Evolutionary conservation across 2,888 invertebrate species (phyloP).

Genomic region (Blastobasis adustella): DNA sequence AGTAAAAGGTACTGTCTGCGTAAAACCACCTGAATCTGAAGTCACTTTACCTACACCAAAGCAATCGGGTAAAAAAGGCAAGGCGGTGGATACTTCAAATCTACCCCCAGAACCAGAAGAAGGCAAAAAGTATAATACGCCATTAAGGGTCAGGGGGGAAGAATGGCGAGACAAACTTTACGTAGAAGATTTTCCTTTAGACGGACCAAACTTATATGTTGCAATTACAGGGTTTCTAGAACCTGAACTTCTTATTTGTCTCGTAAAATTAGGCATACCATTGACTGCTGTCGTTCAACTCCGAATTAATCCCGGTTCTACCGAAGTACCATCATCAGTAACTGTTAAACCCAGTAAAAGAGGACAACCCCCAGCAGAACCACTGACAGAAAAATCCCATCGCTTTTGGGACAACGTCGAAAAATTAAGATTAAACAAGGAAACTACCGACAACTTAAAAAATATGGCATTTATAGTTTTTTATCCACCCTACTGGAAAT

Average conservation of each 20-base stretch:
- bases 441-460: conserved; percentile 41
- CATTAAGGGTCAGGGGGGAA: conserved; percentile 64
- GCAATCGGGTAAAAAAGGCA: conserved; percentile 37
- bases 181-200: conserved; percentile 67
- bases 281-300: conserved; percentile 56
- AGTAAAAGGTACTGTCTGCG: conserved; percentile 44
- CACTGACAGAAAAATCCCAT: conserved; percentile 38
- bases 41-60: conserved; percentile 18
- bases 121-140: conserved; percentile 63
- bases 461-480: conserved; percentile 60
- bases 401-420: conserved; percentile 59
- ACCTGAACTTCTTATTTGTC: conserved; percentile 37
- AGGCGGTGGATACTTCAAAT: conserved; percentile 21
- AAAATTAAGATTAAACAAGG: conserved; percentile 38
- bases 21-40: conserved; percentile 21
- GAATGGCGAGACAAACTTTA: conserved; percentile 72
- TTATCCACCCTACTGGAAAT: conserved; percentile 51
- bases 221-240: conserved; percentile 68
- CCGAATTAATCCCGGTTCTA: conserved; percentile 38
- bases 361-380: conserved; percentile 53
- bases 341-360: conserved; percentile 40
- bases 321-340: conserved; percentile 39
- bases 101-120: conserved; percentile 28
- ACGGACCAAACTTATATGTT: conserved; percentile 72
- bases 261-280: conserved; percentile 53